A percentile compares a stretch with the other conserved stretches of the same genome.
Conservation (phyloP, 2,113 vertebrate species). For the Microcebus ravelobensis region DNA sequence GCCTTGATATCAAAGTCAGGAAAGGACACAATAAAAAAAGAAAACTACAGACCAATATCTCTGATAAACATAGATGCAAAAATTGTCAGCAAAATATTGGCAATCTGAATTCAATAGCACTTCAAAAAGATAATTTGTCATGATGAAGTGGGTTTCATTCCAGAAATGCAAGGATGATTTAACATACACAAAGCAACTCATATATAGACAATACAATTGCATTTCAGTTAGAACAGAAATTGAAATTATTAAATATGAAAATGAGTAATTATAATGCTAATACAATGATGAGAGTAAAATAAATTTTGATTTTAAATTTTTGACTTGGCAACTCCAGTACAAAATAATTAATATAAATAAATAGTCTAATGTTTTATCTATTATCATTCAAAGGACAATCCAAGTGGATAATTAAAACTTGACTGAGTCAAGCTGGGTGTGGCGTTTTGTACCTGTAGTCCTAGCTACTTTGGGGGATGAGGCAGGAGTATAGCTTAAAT, state of each 20-base stretch:
- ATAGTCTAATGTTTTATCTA: not conserved
- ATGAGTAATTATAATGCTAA: not conserved
- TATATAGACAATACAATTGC: not conserved
- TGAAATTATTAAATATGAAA: not conserved
- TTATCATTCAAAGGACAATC: not conserved
- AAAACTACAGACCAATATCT: not conserved
- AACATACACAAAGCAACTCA: not conserved
- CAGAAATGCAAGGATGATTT: not conserved
- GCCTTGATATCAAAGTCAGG: not conserved
- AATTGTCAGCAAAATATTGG: not conserved
- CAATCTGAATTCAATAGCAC: not conserved
- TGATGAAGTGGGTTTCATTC: not conserved
- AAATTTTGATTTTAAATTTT: slow-evolving; percentile 22
- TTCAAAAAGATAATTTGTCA: not conserved
- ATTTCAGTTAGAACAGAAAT: slow-evolving; percentile 1
- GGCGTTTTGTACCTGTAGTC: not conserved
- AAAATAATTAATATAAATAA: slow-evolving; percentile 6
- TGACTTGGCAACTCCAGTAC: not conserved
- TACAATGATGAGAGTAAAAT: not conserved
- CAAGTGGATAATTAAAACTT: not conserved
- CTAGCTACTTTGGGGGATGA: not conserved
- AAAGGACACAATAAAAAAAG: not conserved
- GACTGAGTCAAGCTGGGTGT: not conserved
- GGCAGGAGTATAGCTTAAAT: not conserved
- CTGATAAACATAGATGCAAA: not conserved